Evolutionary conservation across 2,888 invertebrate genomes (phyloP).

Genomic region (Lobophora halterata): DNA sequence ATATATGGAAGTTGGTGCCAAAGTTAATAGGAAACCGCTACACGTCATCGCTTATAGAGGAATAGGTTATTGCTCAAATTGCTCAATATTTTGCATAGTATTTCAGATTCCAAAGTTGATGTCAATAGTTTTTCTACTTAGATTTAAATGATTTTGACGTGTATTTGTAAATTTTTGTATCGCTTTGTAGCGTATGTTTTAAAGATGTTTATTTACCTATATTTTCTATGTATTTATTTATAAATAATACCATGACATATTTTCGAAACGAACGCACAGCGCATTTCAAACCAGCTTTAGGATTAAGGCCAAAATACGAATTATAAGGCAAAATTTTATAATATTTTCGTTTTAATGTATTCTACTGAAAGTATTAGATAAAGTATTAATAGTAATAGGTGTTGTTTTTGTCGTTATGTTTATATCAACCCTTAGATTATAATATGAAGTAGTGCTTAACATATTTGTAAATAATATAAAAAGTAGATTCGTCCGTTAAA

Average conservation of each 20-base stretch:
- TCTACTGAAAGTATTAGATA: constrained; percentile 22
- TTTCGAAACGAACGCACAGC: constrained; percentile 31
- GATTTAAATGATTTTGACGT: constrained; percentile 33
- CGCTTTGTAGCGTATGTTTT: constrained; percentile 40
- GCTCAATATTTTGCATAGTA: constrained; percentile 68
- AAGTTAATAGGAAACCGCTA: constrained; percentile 30
- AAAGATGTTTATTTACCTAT: constrained; percentile 29
- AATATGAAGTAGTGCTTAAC: constrained; percentile 58
- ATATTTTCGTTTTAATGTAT: too few relatives aligned
- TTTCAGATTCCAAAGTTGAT: constrained; percentile 31
- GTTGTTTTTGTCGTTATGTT: constrained; percentile 31
- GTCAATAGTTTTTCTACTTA: constrained; percentile 53
- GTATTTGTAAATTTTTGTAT: constrained; percentile 31
- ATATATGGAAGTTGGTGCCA: constrained; percentile 23
- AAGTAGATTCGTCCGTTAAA: constrained; percentile 46
- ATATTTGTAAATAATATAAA: constrained; percentile 70
- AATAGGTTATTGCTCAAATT: constrained; percentile 60
- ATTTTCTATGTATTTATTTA: constrained; percentile 24
- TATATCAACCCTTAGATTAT: constrained; percentile 38
- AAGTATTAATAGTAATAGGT: constrained; percentile 26
- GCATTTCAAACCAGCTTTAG: constrained; percentile 19
- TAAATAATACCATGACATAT: constrained; percentile 24
- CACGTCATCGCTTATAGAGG: constrained; percentile 48
- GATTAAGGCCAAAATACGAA: constrained; percentile 20
- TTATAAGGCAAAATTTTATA: constrained; percentile 18